A percentile compares a stretch with the other conserved stretches of the same genome.
Evolutionary conservation across 2,888 invertebrate genomes (phyloP).

Genomic region (Hybos culiciformis): DNA sequence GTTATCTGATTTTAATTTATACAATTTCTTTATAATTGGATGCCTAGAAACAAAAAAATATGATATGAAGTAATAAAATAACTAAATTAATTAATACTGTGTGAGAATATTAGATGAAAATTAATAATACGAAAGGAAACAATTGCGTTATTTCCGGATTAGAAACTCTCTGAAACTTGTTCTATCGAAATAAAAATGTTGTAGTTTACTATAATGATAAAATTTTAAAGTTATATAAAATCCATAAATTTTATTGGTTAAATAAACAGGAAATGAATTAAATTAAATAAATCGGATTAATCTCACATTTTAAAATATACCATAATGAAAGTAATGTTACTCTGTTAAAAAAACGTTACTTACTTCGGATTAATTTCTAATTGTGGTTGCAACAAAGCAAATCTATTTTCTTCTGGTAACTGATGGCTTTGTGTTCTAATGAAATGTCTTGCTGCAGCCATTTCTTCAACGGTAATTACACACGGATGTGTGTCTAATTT

Average conservation of each 20-base stretch:
- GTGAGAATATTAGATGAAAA: neutral
- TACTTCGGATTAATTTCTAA: slow-evolving; percentile 89
- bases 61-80: neutral
- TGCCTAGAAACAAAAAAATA: slow-evolving; percentile 45
- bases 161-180: too few species aligned
- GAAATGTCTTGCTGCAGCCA: slow-evolving; percentile 93
- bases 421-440: slow-evolving; percentile 75
- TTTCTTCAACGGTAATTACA: slow-evolving; percentile 88
- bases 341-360: slow-evolving; percentile 21
- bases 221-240: too few species aligned
- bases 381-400: slow-evolving; percentile 75
- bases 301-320: neutral
- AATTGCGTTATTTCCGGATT: too few species aligned
- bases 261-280: neutral
- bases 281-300: neutral
- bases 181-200: too few species aligned
- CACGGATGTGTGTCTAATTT: slow-evolving; percentile 84
- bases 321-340: too few species aligned
- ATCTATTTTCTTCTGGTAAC: slow-evolving; percentile 71
- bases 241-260: neutral
- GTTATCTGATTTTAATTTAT: slow-evolving; percentile 57
- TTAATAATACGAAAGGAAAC: too few species aligned
- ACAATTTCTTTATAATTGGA: slow-evolving; percentile 78
- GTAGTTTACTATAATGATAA: too few species aligned
- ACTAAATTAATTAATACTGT: neutral